Evolutionary conservation across 2,113 vertebrate species (phyloP).

Genomic region (Ramphastos sulfuratus): DNA sequence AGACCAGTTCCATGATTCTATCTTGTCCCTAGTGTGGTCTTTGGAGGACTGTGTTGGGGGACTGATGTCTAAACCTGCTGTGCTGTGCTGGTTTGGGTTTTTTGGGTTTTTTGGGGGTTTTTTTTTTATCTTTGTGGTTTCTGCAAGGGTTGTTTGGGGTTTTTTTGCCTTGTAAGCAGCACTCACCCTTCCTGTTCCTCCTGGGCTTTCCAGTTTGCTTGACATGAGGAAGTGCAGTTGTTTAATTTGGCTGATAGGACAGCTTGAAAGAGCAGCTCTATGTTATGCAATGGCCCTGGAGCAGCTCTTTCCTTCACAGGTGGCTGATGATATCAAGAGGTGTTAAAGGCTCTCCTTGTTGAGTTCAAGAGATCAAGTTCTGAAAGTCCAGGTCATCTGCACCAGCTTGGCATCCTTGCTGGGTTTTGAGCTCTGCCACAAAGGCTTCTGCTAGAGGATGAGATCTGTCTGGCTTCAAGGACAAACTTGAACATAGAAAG

Average conservation of each 20-base stretch:
- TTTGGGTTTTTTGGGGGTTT: not conserved
- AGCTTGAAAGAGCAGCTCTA: not conserved
- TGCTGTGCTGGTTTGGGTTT: not conserved
- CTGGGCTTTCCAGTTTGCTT: conserved; percentile 40
- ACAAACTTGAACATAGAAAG: too few species aligned
- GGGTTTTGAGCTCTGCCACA: not conserved
- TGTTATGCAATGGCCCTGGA: not conserved
- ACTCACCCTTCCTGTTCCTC: not conserved
- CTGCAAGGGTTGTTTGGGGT: not conserved
- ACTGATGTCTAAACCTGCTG: not conserved
- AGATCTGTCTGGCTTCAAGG: not conserved
- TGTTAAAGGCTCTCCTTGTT: not conserved
- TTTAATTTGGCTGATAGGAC: not conserved
- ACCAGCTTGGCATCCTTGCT: not conserved
- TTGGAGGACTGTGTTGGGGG: not conserved
- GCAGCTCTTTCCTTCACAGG: not conserved
- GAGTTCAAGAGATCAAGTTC: not conserved
- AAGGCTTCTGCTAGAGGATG: not conserved
- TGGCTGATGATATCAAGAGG: not conserved
- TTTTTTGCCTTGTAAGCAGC: not conserved
- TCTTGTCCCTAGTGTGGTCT: not conserved
- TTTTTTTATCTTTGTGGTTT: not conserved
- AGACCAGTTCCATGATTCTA: too few species aligned
- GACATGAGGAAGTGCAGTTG: not conserved
- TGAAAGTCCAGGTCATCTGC: not conserved